Conservation (phyloP, 2,797 vertebrate genomes). For the Melopsittacus undulatus region DNA sequence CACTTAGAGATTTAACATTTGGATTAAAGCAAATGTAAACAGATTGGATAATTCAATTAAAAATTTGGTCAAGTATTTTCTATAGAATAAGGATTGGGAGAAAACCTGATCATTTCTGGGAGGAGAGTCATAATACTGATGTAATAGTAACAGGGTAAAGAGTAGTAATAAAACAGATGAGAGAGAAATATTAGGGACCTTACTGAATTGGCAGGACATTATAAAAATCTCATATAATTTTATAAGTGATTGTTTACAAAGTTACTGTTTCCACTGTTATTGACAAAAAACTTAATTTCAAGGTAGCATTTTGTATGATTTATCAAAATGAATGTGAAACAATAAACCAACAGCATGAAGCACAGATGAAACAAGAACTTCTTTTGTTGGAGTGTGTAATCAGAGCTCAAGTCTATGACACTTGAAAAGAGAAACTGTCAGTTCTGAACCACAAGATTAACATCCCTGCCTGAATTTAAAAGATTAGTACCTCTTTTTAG, state of each 20-base stretch:
- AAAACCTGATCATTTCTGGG: background rate
- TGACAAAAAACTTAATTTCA: slow-evolving; percentile 23
- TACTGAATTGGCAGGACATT: background rate
- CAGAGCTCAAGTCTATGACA: slow-evolving; percentile 60
- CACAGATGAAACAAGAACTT: slow-evolving; percentile 14
- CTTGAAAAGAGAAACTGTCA: slow-evolving; percentile 65
- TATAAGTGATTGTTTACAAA: background rate
- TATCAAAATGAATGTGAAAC: slow-evolving; percentile 36
- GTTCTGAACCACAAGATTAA: slow-evolving; percentile 49
- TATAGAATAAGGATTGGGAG: background rate
- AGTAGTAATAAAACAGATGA: background rate
- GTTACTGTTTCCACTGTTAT: slow-evolving; percentile 7
- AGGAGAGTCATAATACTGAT: background rate
- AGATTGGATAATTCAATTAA: background rate
- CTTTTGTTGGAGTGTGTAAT: slow-evolving; percentile 60
- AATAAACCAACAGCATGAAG: slow-evolving; percentile 31
- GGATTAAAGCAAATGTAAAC: background rate
- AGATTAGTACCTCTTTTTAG: slow-evolving; percentile 47
- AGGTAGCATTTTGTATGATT: slow-evolving; percentile 13
- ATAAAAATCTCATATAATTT: background rate
- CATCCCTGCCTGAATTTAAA: slow-evolving; percentile 46
- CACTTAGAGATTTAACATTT: background rate
- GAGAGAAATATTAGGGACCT: background rate
- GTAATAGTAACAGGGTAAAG: background rate
- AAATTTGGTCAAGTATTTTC: background rate